Conservation (phyloP, 2,797 vertebrate species). For the Bovichtus diacanthus region DNA sequence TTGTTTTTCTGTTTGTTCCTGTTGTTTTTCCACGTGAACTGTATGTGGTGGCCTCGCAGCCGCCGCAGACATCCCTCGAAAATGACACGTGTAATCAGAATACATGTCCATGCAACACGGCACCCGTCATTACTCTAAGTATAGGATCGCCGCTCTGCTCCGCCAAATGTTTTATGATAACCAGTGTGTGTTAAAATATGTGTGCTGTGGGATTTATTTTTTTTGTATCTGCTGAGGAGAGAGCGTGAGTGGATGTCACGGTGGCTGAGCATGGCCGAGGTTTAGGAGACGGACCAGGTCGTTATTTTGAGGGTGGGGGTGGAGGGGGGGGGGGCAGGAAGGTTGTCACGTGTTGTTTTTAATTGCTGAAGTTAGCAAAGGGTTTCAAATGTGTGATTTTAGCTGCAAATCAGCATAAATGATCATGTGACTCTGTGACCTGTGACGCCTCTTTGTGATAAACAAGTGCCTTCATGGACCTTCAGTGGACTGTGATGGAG, state of each 20-base stretch:
- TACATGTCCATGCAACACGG: slow-evolving; percentile 78
- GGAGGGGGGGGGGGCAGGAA: no score
- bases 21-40: slow-evolving; percentile 75
- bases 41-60: slow-evolving; percentile 68
- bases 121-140: slow-evolving; percentile 84
- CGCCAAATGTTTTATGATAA: slow-evolving; percentile 74
- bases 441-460: neutral
- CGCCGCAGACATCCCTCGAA: slow-evolving; percentile 77
- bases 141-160: slow-evolving; percentile 72
- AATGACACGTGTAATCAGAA: slow-evolving; percentile 86
- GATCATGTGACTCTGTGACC: no score
- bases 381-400: neutral
- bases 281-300: neutral
- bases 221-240: slow-evolving; percentile 55
- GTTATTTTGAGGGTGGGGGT: neutral
- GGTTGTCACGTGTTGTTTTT: neutral
- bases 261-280: slow-evolving; percentile 17
- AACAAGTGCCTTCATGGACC: neutral
- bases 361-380: neutral
- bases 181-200: slow-evolving; percentile 76
- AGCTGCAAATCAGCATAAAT: neutral
- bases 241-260: slow-evolving; percentile 28
- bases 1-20: slow-evolving; percentile 51
- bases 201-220: slow-evolving; percentile 71
- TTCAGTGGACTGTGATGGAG: neutral